Conservation (phyloP, 2,888 invertebrate genomes). For the Melanostoma scalare region DNA sequence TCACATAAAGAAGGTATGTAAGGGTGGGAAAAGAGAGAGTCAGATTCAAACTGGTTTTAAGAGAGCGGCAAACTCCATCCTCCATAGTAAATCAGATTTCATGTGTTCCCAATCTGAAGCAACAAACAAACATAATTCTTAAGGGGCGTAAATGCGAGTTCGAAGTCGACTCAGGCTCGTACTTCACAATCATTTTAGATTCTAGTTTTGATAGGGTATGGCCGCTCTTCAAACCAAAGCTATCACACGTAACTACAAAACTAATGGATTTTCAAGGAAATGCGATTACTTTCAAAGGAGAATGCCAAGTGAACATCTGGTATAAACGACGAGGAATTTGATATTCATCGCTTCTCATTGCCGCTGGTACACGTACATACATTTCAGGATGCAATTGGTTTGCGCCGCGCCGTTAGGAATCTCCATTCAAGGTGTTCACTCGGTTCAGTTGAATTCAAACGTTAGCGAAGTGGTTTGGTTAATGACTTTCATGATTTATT, state of each 20-base stretch:
- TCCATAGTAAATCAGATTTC: conserved; percentile 26
- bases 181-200: conserved; percentile 37
- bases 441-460: not conserved
- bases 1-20: no score
- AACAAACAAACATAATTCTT: conserved; percentile 14
- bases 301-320: conserved; percentile 1
- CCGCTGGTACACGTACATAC: conserved; percentile 29
- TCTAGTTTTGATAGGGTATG: conserved; percentile 1
- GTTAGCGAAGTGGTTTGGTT: conserved; percentile 25
- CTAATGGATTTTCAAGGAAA: conserved; percentile 11
- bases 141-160: conserved; percentile 40
- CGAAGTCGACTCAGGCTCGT: conserved; percentile 46
- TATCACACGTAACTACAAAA: not conserved
- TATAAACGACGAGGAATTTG: conserved; percentile 2
- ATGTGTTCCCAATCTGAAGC: conserved; percentile 10
- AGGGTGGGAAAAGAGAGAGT: conserved; percentile 3
- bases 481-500: conserved; percentile 42
- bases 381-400: conserved; percentile 53
- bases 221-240: not conserved
- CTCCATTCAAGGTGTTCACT: not conserved
- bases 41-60: not conserved
- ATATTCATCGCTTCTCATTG: conserved; percentile 18
- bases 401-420: conserved; percentile 47
- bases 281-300: conserved; percentile 9
- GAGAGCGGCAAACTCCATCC: conserved; percentile 1